Base-by-base conservation (phyloP, 1,140 invertebrate species). In the Antheraea mylitta region DNA sequence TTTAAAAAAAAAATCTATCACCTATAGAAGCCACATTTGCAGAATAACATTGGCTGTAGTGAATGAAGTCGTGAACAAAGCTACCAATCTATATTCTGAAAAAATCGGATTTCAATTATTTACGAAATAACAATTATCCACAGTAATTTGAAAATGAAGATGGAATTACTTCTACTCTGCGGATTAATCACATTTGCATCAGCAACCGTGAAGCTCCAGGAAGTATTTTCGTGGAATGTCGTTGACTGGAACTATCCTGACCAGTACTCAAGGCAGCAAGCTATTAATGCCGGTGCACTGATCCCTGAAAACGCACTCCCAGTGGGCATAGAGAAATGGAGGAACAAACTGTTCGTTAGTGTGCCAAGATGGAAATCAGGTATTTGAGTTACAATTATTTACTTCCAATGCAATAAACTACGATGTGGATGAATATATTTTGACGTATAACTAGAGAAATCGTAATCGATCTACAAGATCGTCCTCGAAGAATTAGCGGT, bases 291-390 rank as follows among this genome's bases (percentile, higher is more conserved):
- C 0, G 95, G 94, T 11, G 94, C 94, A 36, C 95, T 94, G 53
- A 93, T 96, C 3, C 96, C 95, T 0, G 94, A 96, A 83, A 97
- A 97, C 78, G 95, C 94, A 58, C 84, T 97, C 4, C 96, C 96
- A 2, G 96, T 97, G 5, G 96, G 96, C 13, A 95, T 97, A 37
- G 96, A 97, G 87, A 92, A 96, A 67, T 96, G 95, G 94, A 93
- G 91, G 45, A 95, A 97, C 75, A 96, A 96, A 71, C 88, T 97
- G 0, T 97, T 97, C 80, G 94, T 97, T 37, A 94, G 94, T 22
- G 95, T 97, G 0, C 96, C 96, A 0, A 94, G 96, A 76, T 97
- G 96, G 96, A 93, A 93, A 58, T 67, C 81, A 66, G 89, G 88
- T 90, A 89, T 71, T 79, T 92, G 13, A 53, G 6, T 16, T 53